Conservation (phyloP, 2,113 vertebrate species). For the Oriolus oriolus region DNA sequence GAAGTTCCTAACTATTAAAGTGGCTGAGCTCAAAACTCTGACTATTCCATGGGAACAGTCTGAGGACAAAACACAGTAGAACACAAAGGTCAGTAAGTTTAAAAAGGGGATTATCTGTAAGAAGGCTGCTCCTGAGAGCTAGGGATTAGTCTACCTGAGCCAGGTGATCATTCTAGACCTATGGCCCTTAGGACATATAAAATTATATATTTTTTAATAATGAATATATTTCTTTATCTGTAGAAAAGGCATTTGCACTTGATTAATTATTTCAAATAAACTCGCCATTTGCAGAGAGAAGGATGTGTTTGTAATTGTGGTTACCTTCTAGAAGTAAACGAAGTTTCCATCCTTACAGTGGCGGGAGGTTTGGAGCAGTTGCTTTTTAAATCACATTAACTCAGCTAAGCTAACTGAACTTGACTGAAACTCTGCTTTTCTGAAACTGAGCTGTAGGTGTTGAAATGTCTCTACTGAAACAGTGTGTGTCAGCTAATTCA, state of each 20-base stretch:
- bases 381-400: not conserved
- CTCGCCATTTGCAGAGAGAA: not conserved
- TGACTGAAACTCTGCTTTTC: not conserved
- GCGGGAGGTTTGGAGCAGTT: not conserved
- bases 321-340: not conserved
- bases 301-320: not conserved
- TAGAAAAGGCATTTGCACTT: not conserved
- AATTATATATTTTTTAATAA: too few relatives aligned
- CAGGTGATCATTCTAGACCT: not conserved
- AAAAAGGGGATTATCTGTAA: not conserved
- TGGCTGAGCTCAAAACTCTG: not conserved
- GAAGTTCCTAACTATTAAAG: not conserved
- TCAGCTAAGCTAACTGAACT: not conserved
- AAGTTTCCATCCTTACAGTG: not conserved
- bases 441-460: not conserved
- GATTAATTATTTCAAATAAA: not conserved
- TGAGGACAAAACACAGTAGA: not conserved
- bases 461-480: not conserved
- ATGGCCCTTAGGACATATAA: not conserved
- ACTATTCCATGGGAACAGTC: fast-evolving
- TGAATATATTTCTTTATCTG: not conserved
- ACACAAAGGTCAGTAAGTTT: not conserved
- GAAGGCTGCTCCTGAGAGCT: not conserved
- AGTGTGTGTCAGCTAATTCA: not conserved
- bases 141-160: not conserved